Evolutionary conservation across 2,888 invertebrate species (phyloP).

Genomic region (Lochmaea capreae): DNA sequence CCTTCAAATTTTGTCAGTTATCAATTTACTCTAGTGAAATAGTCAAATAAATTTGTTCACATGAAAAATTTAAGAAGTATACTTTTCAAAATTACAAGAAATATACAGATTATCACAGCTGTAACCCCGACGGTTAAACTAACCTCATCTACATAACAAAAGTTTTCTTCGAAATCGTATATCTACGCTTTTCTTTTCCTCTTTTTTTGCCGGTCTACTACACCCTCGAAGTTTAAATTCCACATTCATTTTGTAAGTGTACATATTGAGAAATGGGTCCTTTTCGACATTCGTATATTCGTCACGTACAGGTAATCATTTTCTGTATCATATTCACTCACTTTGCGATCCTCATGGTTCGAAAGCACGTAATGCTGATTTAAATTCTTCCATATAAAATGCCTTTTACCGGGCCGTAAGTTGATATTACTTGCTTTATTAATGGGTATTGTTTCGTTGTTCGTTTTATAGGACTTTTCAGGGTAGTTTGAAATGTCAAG

Average conservation of each 20-base stretch:
- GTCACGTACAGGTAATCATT: conserved; percentile 17
- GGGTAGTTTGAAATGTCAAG: too few relatives aligned
- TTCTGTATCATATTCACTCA: conserved; percentile 44
- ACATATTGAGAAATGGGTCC: conserved; percentile 15
- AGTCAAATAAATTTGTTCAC: too few relatives aligned
- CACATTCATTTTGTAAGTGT: background rate
- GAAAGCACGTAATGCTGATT: conserved; percentile 53
- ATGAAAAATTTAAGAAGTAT: too few relatives aligned
- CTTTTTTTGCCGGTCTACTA: background rate
- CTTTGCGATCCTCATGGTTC: conserved; percentile 61
- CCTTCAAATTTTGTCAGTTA: too few relatives aligned
- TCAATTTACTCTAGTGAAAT: too few relatives aligned
- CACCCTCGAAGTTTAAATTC: conserved; percentile 1
- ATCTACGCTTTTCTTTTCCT: background rate
- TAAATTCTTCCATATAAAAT: conserved; percentile 56
- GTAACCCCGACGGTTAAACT: background rate
- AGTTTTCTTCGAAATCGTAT: background rate
- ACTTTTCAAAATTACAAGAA: too few relatives aligned
- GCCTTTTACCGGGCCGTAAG: conserved; percentile 53
- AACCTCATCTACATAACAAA: background rate
- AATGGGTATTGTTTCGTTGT: conserved; percentile 57
- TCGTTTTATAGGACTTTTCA: background rate
- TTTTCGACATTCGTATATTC: conserved; percentile 10
- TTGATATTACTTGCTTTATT: conserved; percentile 58
- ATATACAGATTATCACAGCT: too few relatives aligned